These are phyloP conservation scores for Petroica traversi DNA, from an alignment of 2,113 vertebrate species.

Conservation along the genomic window DNA sequence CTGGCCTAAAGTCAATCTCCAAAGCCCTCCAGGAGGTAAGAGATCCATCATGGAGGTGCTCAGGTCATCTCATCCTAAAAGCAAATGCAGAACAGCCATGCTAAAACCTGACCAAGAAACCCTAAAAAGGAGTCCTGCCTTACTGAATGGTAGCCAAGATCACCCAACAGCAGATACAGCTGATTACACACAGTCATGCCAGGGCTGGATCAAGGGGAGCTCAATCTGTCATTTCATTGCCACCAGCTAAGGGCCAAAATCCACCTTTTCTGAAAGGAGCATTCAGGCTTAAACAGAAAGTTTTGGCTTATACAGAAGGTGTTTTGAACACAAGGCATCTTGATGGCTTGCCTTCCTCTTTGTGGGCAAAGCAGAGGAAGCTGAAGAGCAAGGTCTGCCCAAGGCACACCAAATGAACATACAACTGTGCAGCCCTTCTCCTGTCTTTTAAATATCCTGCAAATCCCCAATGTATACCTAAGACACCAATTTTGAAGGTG, in stretches of 20 bases:
- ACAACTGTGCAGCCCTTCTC: background rate
- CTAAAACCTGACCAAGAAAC: background rate
- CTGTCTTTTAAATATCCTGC: background rate
- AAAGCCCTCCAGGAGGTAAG: background rate
- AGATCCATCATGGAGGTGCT: background rate
- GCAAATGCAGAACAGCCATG: fast-evolving
- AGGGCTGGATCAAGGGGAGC: background rate
- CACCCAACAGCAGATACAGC: background rate
- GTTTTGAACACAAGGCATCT: background rate
- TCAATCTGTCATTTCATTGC: background rate
- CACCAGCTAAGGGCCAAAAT: background rate
- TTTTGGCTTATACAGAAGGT: background rate
- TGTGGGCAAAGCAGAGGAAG: background rate
- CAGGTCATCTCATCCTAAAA: background rate
- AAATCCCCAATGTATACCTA: background rate
- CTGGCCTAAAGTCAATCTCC: background rate
- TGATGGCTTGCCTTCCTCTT: background rate
- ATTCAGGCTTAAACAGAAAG: background rate
- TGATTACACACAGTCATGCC: fast-evolving
- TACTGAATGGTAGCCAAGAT: background rate
- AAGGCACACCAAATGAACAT: background rate
- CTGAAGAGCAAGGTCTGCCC: background rate
- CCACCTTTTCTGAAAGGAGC: background rate
- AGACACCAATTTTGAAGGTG: background rate
- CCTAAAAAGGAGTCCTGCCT: background rate